Evolutionary conservation across 2,113 vertebrate genomes (phyloP).

Genomic region (Centropus unirufus): DNA sequence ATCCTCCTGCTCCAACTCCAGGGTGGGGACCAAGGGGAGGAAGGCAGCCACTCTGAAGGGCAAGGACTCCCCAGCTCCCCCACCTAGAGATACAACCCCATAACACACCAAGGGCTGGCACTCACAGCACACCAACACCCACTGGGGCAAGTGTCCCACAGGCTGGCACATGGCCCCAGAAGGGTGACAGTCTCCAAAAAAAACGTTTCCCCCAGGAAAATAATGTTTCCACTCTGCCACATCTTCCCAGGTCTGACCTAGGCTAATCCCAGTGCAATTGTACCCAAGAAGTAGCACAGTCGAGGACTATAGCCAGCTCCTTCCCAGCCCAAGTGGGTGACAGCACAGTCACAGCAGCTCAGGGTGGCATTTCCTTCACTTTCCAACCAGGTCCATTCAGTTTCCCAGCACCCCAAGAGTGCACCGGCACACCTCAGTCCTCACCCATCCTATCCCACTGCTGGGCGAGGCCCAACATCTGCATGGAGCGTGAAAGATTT

Average conservation of each 20-base stretch:
- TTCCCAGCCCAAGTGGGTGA: not conserved
- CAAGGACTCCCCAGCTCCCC: not conserved
- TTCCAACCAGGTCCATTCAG: not conserved
- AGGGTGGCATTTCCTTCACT: not conserved
- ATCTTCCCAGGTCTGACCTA: not conserved
- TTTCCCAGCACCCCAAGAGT: accelerated
- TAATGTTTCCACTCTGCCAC: not conserved
- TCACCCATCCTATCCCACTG: not conserved
- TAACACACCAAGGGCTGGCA: not conserved
- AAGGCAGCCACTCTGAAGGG: not conserved
- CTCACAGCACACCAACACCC: not conserved
- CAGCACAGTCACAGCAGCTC: not conserved
- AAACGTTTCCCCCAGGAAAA: not conserved
- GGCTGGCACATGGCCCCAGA: not conserved
- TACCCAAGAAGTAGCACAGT: not conserved
- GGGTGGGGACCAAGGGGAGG: not conserved
- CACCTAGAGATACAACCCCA: not conserved
- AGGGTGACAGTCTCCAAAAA: not conserved
- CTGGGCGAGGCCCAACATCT: not conserved
- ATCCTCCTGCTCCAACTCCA: conserved; percentile 42
- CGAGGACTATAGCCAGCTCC: not conserved
- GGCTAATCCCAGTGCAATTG: not conserved
- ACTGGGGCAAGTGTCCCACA: not conserved
- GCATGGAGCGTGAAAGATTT: not conserved
- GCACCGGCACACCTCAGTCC: accelerated